Conservation (phyloP, 2,888 invertebrate genomes). For the Clivina fossor region DNA sequence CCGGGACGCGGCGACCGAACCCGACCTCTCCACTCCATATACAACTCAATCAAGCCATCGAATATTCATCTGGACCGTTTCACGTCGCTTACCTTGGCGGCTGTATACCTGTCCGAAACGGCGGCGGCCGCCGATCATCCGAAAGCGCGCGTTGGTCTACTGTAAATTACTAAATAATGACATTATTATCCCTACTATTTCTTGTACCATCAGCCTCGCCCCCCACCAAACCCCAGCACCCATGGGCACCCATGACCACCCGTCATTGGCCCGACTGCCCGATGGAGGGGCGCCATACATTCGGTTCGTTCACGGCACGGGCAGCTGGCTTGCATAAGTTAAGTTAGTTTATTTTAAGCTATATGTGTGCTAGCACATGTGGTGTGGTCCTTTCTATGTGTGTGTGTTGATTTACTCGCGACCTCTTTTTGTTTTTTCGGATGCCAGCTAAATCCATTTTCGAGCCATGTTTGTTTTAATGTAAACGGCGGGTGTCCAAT, state of each 20-base stretch:
- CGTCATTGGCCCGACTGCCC: constrained; percentile 25
- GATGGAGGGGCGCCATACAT: constrained; percentile 46
- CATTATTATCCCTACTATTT: constrained; percentile 52
- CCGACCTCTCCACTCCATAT: constrained; percentile 13
- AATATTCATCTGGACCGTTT: constrained; percentile 18
- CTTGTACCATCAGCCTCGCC: constrained; percentile 32
- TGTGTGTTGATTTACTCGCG: too few relatives aligned
- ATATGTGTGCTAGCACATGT: too few relatives aligned
- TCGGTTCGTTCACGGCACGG: constrained; percentile 40
- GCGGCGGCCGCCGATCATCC: constrained; percentile 45
- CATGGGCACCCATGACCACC: constrained; percentile 46
- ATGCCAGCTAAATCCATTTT: too few relatives aligned
- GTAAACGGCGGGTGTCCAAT: too few relatives aligned
- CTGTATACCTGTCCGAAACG: not conserved
- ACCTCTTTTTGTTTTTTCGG: too few relatives aligned
- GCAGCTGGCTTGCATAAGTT: constrained; percentile 50
- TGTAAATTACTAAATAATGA: constrained; percentile 55
- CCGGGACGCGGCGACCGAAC: too few relatives aligned
- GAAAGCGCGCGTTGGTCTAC: constrained; percentile 49
- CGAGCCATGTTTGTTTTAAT: too few relatives aligned
- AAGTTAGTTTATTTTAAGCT: too few relatives aligned
- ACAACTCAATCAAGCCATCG: constrained; percentile 29
- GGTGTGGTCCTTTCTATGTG: too few relatives aligned
- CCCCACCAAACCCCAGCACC: constrained; percentile 41
- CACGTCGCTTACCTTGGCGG: constrained; percentile 16